Conservation (phyloP, 2,888 invertebrate genomes). For the Eucriotettix oculatus region DNA sequence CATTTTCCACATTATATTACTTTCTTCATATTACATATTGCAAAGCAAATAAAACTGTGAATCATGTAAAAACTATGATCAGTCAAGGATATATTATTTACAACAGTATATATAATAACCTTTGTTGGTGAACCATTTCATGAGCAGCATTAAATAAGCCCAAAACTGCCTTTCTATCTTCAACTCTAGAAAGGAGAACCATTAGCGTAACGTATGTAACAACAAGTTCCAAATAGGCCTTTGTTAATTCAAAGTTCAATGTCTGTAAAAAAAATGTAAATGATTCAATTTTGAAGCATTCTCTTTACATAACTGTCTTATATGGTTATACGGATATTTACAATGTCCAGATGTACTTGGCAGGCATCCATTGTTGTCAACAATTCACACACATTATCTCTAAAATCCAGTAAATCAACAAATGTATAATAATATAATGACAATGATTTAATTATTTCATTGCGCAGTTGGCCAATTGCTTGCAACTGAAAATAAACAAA, state of each 20-base stretch:
- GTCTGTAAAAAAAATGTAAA: conserved; percentile 29
- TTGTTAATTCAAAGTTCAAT: conserved; percentile 89
- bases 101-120: conserved; percentile 14
- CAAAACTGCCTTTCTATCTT: conserved; percentile 92
- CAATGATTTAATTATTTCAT: conserved; percentile 90
- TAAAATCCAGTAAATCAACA: conserved; percentile 94
- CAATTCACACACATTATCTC: conserved; percentile 82
- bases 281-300: not conserved
- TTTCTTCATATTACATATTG: too few relatives aligned
- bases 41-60: too few relatives aligned
- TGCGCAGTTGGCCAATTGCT: conserved; percentile 69
- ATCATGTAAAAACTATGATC: too few relatives aligned
- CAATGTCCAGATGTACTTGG: conserved; percentile 84
- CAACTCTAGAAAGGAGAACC: conserved; percentile 93
- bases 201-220: conserved; percentile 88
- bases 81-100: too few relatives aligned
- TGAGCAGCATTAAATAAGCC: conserved; percentile 96
- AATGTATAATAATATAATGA: conserved; percentile 98
- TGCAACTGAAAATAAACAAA: conserved; percentile 36
- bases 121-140: conserved; percentile 83
- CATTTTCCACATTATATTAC: too few relatives aligned
- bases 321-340: conserved; percentile 22
- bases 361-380: conserved; percentile 93
- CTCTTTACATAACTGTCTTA: not conserved
- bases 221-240: conserved; percentile 87